A percentile compares a stretch with the other conserved stretches of the same genome.
Conservation (phyloP, 1,140 invertebrate genomes). For the Sarcophaga peregrina region DNA sequence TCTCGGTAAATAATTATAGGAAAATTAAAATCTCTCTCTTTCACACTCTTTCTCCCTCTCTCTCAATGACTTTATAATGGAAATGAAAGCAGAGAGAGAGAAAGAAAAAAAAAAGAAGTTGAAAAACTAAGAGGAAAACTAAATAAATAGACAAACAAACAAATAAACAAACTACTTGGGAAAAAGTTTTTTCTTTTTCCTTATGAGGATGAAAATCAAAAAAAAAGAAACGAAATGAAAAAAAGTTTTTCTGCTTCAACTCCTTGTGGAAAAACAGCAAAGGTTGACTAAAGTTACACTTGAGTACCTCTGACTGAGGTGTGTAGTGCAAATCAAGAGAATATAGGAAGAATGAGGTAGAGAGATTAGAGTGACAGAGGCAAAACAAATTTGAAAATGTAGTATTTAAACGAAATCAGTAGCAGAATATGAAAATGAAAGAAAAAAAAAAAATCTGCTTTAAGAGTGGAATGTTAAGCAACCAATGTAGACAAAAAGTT, state of each 20-base stretch:
- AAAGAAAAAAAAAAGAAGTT: too few species aligned
- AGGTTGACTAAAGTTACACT: neutral
- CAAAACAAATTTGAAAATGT: neutral
- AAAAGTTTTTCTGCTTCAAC: slow-evolving; percentile 11
- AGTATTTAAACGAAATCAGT: slow-evolving; percentile 4
- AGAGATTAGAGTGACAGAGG: neutral
- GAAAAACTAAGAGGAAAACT: too few species aligned
- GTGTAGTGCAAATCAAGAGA: neutral
- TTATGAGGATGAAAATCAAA: neutral
- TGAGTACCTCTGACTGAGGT: neutral
- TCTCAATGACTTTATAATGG: neutral
- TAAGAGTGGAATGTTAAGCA: neutral
- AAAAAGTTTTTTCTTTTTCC: neutral
- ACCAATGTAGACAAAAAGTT: slow-evolving; percentile 1
- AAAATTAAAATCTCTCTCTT: neutral
- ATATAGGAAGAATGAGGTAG: neutral
- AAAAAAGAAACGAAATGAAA: neutral
- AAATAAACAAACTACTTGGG: neutral
- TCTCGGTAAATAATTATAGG: neutral
- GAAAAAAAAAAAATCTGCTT: too few species aligned
- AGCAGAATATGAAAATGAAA: neutral
- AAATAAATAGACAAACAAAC: too few species aligned
- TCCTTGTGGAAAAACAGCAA: slow-evolving; percentile 2
- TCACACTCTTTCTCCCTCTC: neutral
- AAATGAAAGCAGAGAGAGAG: neutral